Percentiles rank a stretch among this genome's conserved stretches.
These are phyloP conservation scores for Crotalus viridis DNA, from an alignment of 2,113 vertebrate species.

Conservation along the genomic window DNA sequence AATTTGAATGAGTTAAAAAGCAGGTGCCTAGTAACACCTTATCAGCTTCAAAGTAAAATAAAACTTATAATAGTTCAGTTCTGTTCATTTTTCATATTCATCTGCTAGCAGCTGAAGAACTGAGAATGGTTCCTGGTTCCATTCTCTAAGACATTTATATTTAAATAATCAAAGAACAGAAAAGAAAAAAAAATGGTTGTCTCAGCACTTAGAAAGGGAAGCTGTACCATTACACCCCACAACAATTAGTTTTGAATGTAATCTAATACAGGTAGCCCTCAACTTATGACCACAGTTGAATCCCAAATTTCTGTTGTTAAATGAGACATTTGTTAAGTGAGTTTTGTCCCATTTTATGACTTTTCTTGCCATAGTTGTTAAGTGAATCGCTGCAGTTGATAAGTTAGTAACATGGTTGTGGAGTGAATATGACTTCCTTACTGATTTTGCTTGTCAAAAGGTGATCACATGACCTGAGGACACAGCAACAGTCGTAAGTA, in stretches of 20 bases:
- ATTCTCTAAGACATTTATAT: fast-evolving
- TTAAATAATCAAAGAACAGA: neutral
- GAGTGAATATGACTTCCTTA: neutral
- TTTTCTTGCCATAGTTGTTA: neutral
- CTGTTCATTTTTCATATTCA: neutral
- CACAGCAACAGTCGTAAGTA: neutral
- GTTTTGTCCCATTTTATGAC: neutral
- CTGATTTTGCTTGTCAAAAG: neutral
- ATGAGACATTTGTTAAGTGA: neutral
- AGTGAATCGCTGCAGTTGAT: neutral
- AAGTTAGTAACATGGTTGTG: neutral
- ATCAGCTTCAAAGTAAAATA: conserved; percentile 41
- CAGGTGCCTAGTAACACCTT: neutral
- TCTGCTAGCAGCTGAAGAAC: conserved; percentile 23
- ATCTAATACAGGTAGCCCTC: neutral
- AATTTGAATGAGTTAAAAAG: conserved; percentile 24
- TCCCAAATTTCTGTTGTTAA: neutral
- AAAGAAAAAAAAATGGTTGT: conserved; percentile 27
- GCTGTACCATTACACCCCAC: neutral
- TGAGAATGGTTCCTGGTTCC: neutral
- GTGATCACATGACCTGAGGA: neutral
- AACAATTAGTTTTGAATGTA: neutral
- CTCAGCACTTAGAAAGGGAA: neutral
- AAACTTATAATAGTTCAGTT: conserved; percentile 12
- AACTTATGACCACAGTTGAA: neutral